Percentiles rank a stretch among this genome's conserved stretches.
Conservation (phyloP, 2,888 invertebrate genomes). For the Synergus laeviventris region DNA sequence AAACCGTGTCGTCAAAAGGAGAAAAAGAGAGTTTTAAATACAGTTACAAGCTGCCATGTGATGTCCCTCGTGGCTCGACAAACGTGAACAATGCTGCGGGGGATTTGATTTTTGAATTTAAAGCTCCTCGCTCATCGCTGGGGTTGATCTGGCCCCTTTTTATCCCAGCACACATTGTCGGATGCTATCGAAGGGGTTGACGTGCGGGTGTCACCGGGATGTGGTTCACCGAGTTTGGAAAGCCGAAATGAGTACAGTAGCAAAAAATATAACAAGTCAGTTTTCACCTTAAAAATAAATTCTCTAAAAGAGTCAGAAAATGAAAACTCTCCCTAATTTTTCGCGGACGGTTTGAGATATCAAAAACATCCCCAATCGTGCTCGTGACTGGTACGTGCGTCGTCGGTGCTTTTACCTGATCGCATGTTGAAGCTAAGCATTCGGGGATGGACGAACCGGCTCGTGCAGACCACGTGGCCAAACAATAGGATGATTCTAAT, state of each 20-base stretch:
- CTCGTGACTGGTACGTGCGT: constrained; percentile 43
- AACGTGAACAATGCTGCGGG: constrained; percentile 67
- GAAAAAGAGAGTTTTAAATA: constrained; percentile 48
- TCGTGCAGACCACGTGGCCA: constrained; percentile 75
- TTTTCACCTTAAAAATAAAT: not conserved
- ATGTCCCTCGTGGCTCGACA: constrained; percentile 64
- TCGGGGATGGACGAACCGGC: constrained; percentile 58
- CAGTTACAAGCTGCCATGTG: constrained; percentile 60
- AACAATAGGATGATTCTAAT: constrained; percentile 75
- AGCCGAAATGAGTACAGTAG: not conserved
- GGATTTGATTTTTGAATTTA: constrained; percentile 74
- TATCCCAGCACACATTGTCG: constrained; percentile 65
- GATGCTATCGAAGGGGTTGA: constrained; percentile 63
- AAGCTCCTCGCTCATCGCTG: constrained; percentile 59
- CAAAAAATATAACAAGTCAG: too few relatives aligned
- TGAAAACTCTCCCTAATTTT: not conserved
- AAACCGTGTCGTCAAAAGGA: not conserved
- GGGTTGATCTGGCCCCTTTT: constrained; percentile 59
- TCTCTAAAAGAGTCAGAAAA: not conserved
- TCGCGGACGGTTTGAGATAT: constrained; percentile 13
- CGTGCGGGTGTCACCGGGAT: constrained; percentile 51
- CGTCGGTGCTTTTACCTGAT: constrained; percentile 51
- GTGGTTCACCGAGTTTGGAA: constrained; percentile 26
- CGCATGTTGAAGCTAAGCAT: constrained; percentile 48
- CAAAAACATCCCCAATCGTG: constrained; percentile 12